phyloP scores from a whole-genome alignment of 2,797 vertebrate species.

The Cercopithecus mitis region DNA sequence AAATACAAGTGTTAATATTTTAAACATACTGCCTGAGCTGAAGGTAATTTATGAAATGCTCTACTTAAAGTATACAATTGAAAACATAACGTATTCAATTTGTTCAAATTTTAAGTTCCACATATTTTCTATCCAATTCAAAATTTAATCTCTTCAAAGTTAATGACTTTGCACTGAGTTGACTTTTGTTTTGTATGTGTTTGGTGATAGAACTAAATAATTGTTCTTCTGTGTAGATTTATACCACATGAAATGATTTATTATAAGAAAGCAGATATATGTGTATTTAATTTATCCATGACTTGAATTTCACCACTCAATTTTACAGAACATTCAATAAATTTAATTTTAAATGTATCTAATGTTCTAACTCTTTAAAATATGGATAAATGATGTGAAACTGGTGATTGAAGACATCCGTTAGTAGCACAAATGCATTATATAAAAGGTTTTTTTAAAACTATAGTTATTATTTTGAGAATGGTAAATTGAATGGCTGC shows the following conservation, averaged over 20 bases:
- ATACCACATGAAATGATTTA: constrained; percentile 30
- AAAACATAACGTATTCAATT: constrained; percentile 12
- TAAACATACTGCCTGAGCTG: constrained; percentile 4
- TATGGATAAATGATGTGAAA: constrained; percentile 71
- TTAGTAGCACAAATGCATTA: constrained; percentile 71
- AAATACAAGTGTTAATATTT: neutral
- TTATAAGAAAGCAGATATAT: constrained; percentile 42
- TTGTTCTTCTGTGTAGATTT: constrained; percentile 18
- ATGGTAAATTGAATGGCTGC: constrained; percentile 61
- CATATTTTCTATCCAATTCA: constrained; percentile 35
- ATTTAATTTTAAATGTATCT: constrained; percentile 67
- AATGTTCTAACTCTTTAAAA: constrained; percentile 57
- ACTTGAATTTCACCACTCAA: constrained; percentile 51
- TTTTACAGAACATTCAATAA: constrained; percentile 64
- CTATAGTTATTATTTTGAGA: constrained; percentile 75
- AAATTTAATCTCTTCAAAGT: constrained; percentile 33
- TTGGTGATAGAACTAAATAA: constrained; percentile 29
- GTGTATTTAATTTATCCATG: constrained; percentile 38
- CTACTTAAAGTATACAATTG: constrained; percentile 1
- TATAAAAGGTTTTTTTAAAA: constrained; percentile 59
- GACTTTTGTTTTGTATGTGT: neutral
- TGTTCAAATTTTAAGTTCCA: constrained; percentile 42
- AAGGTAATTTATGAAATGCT: constrained; percentile 34
- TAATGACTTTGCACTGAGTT: constrained; percentile 33
- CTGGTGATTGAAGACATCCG: constrained; percentile 78